Conservation (phyloP, 2,113 vertebrate genomes). For the Blennius ocellaris region DNA sequence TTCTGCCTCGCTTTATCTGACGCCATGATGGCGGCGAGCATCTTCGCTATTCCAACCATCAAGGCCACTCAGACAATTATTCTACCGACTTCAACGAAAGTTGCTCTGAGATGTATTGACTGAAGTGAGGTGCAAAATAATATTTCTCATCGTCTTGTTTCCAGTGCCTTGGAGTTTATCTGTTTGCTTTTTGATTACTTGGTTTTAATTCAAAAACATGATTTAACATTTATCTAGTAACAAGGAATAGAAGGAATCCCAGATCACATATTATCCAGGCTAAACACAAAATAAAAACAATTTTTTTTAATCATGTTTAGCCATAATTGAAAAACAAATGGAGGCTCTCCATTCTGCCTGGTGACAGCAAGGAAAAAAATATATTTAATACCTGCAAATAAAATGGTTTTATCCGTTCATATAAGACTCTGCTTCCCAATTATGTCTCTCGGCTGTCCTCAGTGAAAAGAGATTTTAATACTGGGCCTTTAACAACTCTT, state of each 20-base stretch:
- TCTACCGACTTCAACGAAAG: constrained; percentile 1
- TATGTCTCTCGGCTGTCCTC: not conserved
- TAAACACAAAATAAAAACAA: not conserved
- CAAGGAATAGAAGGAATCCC: not conserved
- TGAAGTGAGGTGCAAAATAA: constrained; percentile 6
- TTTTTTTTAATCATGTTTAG: not conserved
- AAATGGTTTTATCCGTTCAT: constrained; percentile 7
- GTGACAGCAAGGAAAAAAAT: constrained; percentile 5
- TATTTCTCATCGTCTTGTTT: constrained; percentile 7
- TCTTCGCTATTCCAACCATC: constrained; percentile 5
- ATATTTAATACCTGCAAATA: constrained; percentile 21
- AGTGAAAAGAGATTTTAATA: not conserved
- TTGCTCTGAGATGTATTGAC: constrained; percentile 5
- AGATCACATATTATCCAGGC: not conserved
- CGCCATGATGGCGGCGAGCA: not conserved
- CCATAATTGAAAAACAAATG: not conserved
- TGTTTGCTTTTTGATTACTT: constrained; percentile 18
- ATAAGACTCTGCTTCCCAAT: constrained; percentile 1
- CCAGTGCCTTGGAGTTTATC: constrained; percentile 2
- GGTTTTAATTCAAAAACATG: not conserved
- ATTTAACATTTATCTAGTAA: not conserved
- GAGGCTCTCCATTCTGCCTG: not conserved
- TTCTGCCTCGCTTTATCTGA: constrained; percentile 13
- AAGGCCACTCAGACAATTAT: too few species aligned
- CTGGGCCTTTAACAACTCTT: not conserved